These are phyloP conservation scores for Stenopsyche tienmushanensis DNA, from an alignment of 1,140 invertebrate species.

Conservation along the genomic window DNA sequence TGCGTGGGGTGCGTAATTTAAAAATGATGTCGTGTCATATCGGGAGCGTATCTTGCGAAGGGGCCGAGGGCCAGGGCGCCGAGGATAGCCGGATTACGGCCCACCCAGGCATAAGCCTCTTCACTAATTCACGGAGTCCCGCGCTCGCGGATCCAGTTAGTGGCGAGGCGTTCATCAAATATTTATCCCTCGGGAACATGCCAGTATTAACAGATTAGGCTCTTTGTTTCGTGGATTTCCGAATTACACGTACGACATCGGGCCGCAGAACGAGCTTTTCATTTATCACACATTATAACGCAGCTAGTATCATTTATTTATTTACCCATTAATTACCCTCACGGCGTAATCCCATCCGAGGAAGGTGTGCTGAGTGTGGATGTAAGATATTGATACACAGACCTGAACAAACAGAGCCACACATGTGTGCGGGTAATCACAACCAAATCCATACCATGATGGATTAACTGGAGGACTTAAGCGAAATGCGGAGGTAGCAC, in stretches of 20 bases:
- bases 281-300: neutral
- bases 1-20: too few species aligned
- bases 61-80: neutral
- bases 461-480: slow-evolving; percentile 5
- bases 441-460: neutral
- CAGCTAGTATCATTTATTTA: neutral
- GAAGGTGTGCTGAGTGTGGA: neutral
- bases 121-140: slow-evolving; percentile 16
- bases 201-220: slow-evolving; percentile 14
- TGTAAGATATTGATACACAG: neutral
- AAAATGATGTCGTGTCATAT: too few species aligned
- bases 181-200: slow-evolving; percentile 4
- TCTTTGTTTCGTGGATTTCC: slow-evolving; percentile 11
- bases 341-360: neutral
- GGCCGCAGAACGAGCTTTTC: neutral
- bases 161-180: slow-evolving; percentile 21
- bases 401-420: neutral
- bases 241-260: neutral
- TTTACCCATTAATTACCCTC: slow-evolving; percentile 5
- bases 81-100: too few species aligned
- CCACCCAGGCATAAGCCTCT: slow-evolving; percentile 5
- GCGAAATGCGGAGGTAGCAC: too few species aligned
- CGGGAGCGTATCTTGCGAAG: too few species aligned
- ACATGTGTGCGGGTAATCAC: neutral
- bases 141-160: slow-evolving; percentile 19